Evolutionary conservation across 2,797 vertebrate species (phyloP), one percentile per base, ranked within the genome.

Genomic region (Hypotaenidia philippensis): DNA sequence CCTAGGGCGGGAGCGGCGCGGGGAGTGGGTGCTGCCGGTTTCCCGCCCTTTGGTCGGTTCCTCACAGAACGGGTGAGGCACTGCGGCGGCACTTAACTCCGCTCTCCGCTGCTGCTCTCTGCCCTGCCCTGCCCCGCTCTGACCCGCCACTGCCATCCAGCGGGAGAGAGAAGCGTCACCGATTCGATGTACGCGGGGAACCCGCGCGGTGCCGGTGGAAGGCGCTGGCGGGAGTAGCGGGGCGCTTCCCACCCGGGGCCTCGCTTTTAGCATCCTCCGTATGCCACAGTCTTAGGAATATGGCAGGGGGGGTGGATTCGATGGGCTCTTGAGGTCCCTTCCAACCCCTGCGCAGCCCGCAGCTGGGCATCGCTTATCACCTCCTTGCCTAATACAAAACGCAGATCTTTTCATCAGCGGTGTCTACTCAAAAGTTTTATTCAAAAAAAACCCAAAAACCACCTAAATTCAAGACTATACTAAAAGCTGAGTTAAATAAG

Each of bases 1-100:
- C 3, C 2, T 27, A 1, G 1, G 66, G 14, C 3, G 14, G 27
- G 16, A 12, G 36, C 0, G 41, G 19, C 41, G 41, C 41, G 41
- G 41, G 41, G 41, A 0, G 0, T 0, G 26, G 5, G 1, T 0
- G 6, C 0, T 13, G 34, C 1, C 0, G 9, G 4, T 19, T 8
- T 10, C 1, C 1, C 1, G 45, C 7, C 1, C 10, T 6, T 22
- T 2, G 32, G 25, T 0, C 1, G 7, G 22, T 53, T 47, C 16
- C 3, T 34, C 16, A 4, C 22, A 3, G 31, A 10, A 8, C 41
- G 41, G 41, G 41, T 44, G 23, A 32, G 23, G 25, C 13, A 5
- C 6, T 3, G 34, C 3, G 20, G 72, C 9, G 22, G 50, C 8
- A 27, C 5, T n/a, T 38, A 25, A 19, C 19, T 41, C 11, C 2